Evolutionary conservation across 2,797 vertebrate genomes (phyloP).

Genomic region (Columba guinea): DNA sequence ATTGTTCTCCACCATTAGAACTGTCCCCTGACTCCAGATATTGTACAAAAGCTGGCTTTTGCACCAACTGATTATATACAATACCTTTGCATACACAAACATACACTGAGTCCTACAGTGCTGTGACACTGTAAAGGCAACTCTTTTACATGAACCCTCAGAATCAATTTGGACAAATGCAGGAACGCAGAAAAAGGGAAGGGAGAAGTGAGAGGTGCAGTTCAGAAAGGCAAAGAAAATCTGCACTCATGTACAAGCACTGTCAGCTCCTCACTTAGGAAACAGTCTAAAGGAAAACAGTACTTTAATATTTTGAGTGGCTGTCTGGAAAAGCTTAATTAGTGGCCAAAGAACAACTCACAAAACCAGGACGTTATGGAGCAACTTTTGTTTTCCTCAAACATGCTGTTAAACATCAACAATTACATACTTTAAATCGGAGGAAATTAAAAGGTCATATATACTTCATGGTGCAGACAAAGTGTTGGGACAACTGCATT

Average conservation of each 20-base stretch:
- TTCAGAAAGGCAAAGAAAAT: neutral
- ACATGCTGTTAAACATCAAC: neutral
- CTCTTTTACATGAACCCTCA: neutral
- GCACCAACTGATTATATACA: neutral
- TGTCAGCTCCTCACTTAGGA: neutral
- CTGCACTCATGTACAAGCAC: neutral
- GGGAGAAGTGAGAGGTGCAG: neutral
- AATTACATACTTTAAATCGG: neutral
- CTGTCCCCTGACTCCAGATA: neutral
- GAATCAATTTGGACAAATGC: neutral
- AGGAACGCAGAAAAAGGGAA: neutral
- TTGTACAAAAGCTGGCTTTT: neutral
- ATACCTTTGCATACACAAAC: neutral
- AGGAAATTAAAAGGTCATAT: neutral
- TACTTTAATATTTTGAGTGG: neutral
- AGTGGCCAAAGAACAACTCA: neutral
- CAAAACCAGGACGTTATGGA: neutral
- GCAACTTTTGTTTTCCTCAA: neutral
- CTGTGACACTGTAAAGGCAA: neutral
- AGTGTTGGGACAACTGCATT: neutral
- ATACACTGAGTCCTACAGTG: neutral
- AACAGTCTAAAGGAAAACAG: neutral
- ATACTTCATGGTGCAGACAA: neutral
- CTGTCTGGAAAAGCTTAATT: neutral
- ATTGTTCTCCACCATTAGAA: neutral